phyloP scores from a whole-genome alignment of 1,140 invertebrate genomes.

The Venustaconcha ellipsiformis region DNA sequence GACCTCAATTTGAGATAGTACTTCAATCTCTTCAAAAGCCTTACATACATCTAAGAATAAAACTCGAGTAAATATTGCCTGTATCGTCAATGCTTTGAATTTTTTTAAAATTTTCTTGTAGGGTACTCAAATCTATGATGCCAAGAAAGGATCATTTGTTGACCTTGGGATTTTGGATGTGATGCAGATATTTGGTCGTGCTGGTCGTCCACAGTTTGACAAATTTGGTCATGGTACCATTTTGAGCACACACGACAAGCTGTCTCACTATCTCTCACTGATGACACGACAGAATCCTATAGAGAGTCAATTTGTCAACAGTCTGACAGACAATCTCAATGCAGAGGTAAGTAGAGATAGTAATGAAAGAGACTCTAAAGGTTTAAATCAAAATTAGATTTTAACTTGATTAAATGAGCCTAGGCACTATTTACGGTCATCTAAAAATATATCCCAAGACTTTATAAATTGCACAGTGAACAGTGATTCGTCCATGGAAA shows the following conservation, averaged over 20 bases:
- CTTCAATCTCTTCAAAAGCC: too few relatives aligned
- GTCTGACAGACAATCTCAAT: conserved; percentile 96
- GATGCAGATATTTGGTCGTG: conserved; percentile 98
- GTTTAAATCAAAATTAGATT: too few relatives aligned
- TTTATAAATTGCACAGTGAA: too few relatives aligned
- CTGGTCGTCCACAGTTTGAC: conserved; percentile 89
- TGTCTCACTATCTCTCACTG: conserved; percentile 93
- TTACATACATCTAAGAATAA: too few relatives aligned
- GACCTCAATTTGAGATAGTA: too few relatives aligned
- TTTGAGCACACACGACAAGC: conserved; percentile 92
- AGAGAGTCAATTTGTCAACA: conserved; percentile 95
- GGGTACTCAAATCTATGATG: conserved; percentile 98
- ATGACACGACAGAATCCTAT: conserved; percentile 98
- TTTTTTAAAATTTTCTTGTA: conserved; percentile 62
- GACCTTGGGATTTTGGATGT: conserved; percentile 98
- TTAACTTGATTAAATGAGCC: too few relatives aligned
- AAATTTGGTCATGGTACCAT: conserved; percentile 89
- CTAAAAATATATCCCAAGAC: too few relatives aligned
- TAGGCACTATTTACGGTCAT: too few relatives aligned
- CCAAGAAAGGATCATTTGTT: conserved; percentile 93
- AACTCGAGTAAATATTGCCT: too few relatives aligned
- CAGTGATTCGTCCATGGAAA: too few relatives aligned
- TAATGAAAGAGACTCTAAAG: too few relatives aligned
- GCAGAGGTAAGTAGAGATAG: conserved; percentile 82
- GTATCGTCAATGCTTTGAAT: too few relatives aligned